These are phyloP conservation scores for Chouioia cunea DNA, from an alignment of 2,888 invertebrate genomes.

Conservation along the genomic window DNA sequence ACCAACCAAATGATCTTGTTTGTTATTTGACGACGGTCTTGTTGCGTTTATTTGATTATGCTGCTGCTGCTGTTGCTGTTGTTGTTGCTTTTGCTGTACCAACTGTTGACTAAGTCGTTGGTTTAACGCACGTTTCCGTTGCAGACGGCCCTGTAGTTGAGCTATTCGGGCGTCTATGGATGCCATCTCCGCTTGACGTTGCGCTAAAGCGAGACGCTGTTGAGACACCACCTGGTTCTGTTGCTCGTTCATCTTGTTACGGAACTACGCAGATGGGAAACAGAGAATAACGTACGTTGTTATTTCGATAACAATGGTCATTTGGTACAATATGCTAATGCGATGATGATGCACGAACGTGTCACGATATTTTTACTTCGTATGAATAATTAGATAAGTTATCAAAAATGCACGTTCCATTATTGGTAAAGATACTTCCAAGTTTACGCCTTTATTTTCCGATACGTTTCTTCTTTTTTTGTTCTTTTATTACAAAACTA, in stretches of 20 bases:
- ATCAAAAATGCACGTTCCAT: too few relatives aligned
- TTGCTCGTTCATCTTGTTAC: constrained; percentile 95
- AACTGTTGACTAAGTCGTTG: constrained; percentile 78
- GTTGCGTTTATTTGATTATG: not conserved
- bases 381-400: too few relatives aligned
- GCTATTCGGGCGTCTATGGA: constrained; percentile 94
- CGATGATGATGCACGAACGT: too few relatives aligned
- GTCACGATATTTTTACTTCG: too few relatives aligned
- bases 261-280: constrained; percentile 76
- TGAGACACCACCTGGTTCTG: constrained; percentile 91
- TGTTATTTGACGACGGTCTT: not conserved
- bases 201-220: constrained; percentile 88
- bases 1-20: not conserved
- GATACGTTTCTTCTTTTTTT: too few relatives aligned
- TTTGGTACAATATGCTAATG: too few relatives aligned
- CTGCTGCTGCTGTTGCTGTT: constrained; percentile 10
- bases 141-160: constrained; percentile 91
- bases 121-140: constrained; percentile 89
- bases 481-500: too few relatives aligned
- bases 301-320: too few relatives aligned
- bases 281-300: not conserved
- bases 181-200: constrained; percentile 91
- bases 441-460: too few relatives aligned
- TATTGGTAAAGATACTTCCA: too few relatives aligned
- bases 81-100: constrained; percentile 59